Evolutionary conservation across 2,113 vertebrate species (phyloP), one percentile per base, ranked within the genome.

Genomic region (Gorsachius goisagi): DNA sequence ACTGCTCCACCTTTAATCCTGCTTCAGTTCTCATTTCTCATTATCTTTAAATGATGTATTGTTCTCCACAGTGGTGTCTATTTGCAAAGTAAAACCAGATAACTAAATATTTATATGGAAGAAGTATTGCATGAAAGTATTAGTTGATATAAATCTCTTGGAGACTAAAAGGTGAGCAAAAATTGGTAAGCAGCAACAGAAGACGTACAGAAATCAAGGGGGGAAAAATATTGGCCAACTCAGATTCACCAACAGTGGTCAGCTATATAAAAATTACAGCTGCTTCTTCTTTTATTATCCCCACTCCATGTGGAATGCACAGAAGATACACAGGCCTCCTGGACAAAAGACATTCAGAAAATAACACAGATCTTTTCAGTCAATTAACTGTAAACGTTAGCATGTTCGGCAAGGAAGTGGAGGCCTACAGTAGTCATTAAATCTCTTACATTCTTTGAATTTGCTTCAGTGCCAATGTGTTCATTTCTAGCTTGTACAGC

Each of bases 321-420:
- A 12, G 14, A 73, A 92, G 45, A 84, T 16, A 59, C 44, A 59
- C 28, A 73, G 32, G 9, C 56, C 2, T 15, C 9, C 27, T 41
- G 32, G 64, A 56, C 1, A 47, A 80, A 68, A 15, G 12, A 19
- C 11, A 41, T n/a, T 77, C 53, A 68, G 26, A 64, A 35, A 63
- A 63, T 26, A 67, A 63, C 21, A 62, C 24, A 45, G 27, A 44
- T 2, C 9, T 86, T 66, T 89, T 33, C 37, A 49, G 5, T 39
- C n/a, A 55, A 56, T 74, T 44, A 79, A 69, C 52, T 86, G 33
- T 52, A 71, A 58, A 37, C 9, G 24, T 23, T 55, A 27, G 4
- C 15, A 28, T 1, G 2, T 67, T 53, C n/a, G 67, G 4, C 0
- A 0, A 80, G 53, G 8, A 50, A 4, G 0, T 49, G 1, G 5